phyloP scores from a whole-genome alignment of 2,888 invertebrate species.

The Ischnura elegans region DNA sequence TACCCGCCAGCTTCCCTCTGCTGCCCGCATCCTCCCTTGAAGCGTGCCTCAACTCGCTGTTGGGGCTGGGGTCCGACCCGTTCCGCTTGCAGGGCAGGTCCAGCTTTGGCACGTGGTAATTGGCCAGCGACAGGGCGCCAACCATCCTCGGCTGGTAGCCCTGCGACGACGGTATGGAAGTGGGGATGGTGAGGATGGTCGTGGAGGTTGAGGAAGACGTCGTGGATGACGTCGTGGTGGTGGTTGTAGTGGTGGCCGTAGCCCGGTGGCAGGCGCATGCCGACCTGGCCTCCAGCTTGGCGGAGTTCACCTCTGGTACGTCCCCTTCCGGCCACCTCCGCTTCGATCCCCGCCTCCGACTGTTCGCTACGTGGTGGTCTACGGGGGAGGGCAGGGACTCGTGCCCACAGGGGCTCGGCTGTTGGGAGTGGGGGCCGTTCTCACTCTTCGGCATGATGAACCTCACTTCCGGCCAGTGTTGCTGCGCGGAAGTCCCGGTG shows the following conservation, averaged over 20 bases:
- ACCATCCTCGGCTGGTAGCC: slow-evolving; percentile 75
- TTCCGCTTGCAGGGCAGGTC: slow-evolving; percentile 71
- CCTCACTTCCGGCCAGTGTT: slow-evolving; percentile 58
- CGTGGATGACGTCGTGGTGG: slow-evolving; percentile 74
- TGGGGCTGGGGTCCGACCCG: background rate
- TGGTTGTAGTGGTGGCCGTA: slow-evolving; percentile 74
- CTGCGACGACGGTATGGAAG: slow-evolving; percentile 76
- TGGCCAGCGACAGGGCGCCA: slow-evolving; percentile 75
- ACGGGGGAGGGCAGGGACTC: slow-evolving; percentile 17
- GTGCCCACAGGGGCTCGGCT: slow-evolving; percentile 16
- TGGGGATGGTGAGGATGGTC: slow-evolving; percentile 76
- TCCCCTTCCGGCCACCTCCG: slow-evolving; percentile 73
- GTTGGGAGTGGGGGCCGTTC: background rate
- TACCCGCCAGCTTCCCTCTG: background rate
- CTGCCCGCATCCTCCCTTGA: background rate
- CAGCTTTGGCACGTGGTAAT: slow-evolving; percentile 75
- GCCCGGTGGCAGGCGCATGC: slow-evolving; percentile 57
- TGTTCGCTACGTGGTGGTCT: slow-evolving; percentile 72
- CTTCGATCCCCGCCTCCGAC: slow-evolving; percentile 74
- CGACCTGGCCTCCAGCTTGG: slow-evolving; percentile 45
- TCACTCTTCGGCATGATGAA: slow-evolving; percentile 62
- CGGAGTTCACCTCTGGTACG: slow-evolving; percentile 40
- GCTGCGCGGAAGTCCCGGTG: background rate
- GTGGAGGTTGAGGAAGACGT: slow-evolving; percentile 75
- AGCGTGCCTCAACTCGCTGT: background rate